Evolutionary conservation across 2,888 invertebrate genomes (phyloP), one percentile per base, ranked within the genome.

Genomic region (Tachina lurida): DNA sequence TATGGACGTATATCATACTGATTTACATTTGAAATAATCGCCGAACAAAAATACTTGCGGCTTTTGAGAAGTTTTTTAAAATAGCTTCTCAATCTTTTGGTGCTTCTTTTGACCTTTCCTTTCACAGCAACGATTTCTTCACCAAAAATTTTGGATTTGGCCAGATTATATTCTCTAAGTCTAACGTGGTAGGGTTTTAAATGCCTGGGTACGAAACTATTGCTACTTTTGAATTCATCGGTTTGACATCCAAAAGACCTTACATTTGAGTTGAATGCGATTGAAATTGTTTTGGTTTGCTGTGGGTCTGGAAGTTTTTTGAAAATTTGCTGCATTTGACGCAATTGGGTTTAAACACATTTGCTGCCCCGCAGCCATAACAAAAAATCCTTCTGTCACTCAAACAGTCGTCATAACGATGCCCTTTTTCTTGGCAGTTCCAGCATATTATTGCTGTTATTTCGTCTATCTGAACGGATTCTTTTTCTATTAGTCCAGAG

Each of bases 351-450:
- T 79, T 77, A 17, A 47, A 68, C 3, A 77, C 41, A 47, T 77
- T 67, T 4, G 54, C 22, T 15, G 47, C 13, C 5, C 71, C 71
- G 15, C 79, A 79, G 1, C 79, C 71, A 19, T 65, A 78, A 31
- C 71, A 79, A 22, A 79, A 79, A 17, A 79, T 73, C 10, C 9
- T 56, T 15, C 63, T 39, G 13, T 63, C 56, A 7, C 13, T 39
- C n/a, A 77, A 47, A 47, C 79, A 79, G 39, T 79, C 71, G 3
- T 67, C 74, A 39, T 17, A 74, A 45, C 31, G 45, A 17, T 71
- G 60, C n/a, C 67, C 54, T 13, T 41, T 39, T 65, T 76, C 43
- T 2, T 12, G 56, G 22, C 67, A 77, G 17, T 77, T 77, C 67
- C 77, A 77, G 13, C 77, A 77, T 15, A 31, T 8, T n/a, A n/a